Percentiles rank a stretch among this genome's conserved stretches.
These are phyloP conservation scores for Sturmia bella DNA, from an alignment of 2,888 invertebrate genomes.

Conservation along the genomic window DNA sequence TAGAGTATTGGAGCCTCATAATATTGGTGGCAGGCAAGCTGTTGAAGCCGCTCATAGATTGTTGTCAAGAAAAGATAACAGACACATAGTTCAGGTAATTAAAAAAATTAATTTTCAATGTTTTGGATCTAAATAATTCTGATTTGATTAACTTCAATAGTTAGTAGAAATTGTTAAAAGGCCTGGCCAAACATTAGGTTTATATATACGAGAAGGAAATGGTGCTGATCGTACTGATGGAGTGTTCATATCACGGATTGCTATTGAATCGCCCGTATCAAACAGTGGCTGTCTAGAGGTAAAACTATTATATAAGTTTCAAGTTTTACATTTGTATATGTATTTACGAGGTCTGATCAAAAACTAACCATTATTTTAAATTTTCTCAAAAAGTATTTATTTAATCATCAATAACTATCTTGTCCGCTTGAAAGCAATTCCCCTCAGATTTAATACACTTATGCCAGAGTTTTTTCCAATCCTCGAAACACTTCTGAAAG, in stretches of 20 bases:
- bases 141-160: constrained; percentile 79
- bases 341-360: too few relatives aligned
- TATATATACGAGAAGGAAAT: constrained; percentile 99
- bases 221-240: constrained; percentile 97
- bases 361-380: too few relatives aligned
- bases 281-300: constrained; percentile 97
- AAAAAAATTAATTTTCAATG: background rate
- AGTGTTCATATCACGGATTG: constrained; percentile 97
- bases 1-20: constrained; percentile 92
- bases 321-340: too few relatives aligned
- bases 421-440: too few relatives aligned
- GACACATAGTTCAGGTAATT: constrained; percentile 86
- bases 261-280: constrained; percentile 97
- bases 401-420: too few relatives aligned
- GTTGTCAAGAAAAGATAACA: constrained; percentile 84
- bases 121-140: background rate
- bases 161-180: constrained; percentile 99
- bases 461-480: too few relatives aligned
- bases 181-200: constrained; percentile 98
- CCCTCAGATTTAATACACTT: too few relatives aligned
- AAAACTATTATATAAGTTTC: constrained; percentile 50
- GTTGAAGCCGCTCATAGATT: constrained; percentile 94
- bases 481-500: too few relatives aligned
- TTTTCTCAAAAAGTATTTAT: too few relatives aligned
- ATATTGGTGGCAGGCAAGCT: constrained; percentile 93